Conservation (phyloP, 2,888 invertebrate genomes). For the Trileptium ribeirensis region DNA sequence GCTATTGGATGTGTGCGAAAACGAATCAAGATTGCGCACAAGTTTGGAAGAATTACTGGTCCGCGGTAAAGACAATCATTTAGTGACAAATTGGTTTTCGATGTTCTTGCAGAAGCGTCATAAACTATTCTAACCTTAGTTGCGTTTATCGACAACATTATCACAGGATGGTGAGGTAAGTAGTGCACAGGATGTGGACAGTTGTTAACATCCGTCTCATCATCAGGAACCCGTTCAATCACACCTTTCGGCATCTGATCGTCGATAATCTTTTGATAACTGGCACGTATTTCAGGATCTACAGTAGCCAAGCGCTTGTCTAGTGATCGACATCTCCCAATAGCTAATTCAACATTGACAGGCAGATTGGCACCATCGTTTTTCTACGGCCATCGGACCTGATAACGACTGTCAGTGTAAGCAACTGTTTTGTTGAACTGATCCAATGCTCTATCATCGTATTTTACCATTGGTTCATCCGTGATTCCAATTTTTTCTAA, state of each 20-base stretch:
- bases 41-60: conserved; percentile 26
- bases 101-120: not conserved
- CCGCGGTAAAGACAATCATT: conserved; percentile 36
- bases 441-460: not conserved
- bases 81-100: not conserved
- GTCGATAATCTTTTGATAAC: not conserved
- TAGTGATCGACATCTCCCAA: not conserved
- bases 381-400: not conserved
- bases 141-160: not conserved
- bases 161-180: not conserved
- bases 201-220: not conserved
- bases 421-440: not conserved
- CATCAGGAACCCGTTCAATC: not conserved
- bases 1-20: conserved; percentile 29
- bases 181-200: not conserved
- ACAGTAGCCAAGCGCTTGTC: not conserved
- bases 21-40: conserved; percentile 29
- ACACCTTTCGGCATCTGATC: not conserved
- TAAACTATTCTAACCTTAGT: not conserved
- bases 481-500: not conserved
- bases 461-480: not conserved
- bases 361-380: not conserved
- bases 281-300: not conserved
- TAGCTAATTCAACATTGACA: not conserved
- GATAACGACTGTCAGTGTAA: not conserved